These are phyloP conservation scores for Acanthurus tractus DNA, from an alignment of 2,797 vertebrate genomes.

Conservation along the genomic window DNA sequence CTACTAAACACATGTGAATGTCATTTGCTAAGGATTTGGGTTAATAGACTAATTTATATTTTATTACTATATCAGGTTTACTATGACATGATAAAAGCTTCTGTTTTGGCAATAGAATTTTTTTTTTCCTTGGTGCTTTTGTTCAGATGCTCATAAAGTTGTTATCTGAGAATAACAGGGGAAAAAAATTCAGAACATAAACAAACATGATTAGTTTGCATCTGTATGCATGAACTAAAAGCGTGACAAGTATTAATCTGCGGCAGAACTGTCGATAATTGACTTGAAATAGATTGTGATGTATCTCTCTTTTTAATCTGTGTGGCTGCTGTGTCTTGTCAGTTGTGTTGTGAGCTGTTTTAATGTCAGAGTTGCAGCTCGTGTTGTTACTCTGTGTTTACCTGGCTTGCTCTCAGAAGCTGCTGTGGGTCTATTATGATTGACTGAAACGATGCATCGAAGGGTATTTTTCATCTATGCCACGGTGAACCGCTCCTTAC, in stretches of 20 bases:
- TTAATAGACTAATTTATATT: slow-evolving; percentile 54
- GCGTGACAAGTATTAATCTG: slow-evolving; percentile 4
- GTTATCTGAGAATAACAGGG: slow-evolving; percentile 8
- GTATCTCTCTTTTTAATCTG: slow-evolving; percentile 14
- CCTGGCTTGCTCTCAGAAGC: slow-evolving; percentile 82
- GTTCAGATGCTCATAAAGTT: slow-evolving; percentile 16
- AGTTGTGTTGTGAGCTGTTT: slow-evolving; percentile 21
- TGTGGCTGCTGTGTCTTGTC: slow-evolving; percentile 4
- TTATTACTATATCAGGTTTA: slow-evolving; percentile 38
- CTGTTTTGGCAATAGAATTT: slow-evolving; percentile 3
- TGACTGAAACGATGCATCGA: slow-evolving; percentile 84
- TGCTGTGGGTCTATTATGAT: slow-evolving; percentile 84
- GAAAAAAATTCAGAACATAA: slow-evolving; percentile 14
- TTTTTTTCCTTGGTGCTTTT: background rate
- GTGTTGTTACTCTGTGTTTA: slow-evolving; percentile 85
- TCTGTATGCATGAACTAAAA: slow-evolving; percentile 6
- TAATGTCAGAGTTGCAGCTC: slow-evolving; percentile 67
- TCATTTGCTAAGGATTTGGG: slow-evolving; percentile 49
- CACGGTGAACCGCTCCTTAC: slow-evolving; percentile 80
- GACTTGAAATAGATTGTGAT: background rate
- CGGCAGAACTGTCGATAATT: background rate
- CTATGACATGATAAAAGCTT: slow-evolving; percentile 30
- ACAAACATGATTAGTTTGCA: slow-evolving; percentile 33
- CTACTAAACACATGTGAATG: slow-evolving; percentile 54
- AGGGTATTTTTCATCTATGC: slow-evolving; percentile 83